These are phyloP conservation scores for Tauraco erythrolophus DNA, from an alignment of 2,113 vertebrate species.

Conservation along the genomic window DNA sequence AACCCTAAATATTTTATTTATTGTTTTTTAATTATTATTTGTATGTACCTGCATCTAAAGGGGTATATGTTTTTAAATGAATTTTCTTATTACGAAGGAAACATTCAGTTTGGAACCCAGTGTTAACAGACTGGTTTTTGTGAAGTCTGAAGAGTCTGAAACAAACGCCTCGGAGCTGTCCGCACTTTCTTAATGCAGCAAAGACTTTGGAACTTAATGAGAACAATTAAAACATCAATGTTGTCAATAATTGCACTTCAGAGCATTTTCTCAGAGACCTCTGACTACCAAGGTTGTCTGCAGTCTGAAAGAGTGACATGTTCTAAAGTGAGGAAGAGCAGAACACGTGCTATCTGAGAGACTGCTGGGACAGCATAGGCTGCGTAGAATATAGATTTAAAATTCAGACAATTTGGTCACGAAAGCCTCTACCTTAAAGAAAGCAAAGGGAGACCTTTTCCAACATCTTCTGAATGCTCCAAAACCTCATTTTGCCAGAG, in stretches of 20 bases:
- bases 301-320: background rate
- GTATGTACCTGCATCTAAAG: background rate
- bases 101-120: background rate
- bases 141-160: background rate
- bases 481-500: background rate
- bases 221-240: constrained; percentile 49
- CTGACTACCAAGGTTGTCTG: background rate
- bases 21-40: background rate
- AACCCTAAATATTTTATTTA: background rate
- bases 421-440: background rate
- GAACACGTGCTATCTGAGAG: background rate
- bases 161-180: background rate
- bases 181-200: background rate
- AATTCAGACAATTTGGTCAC: background rate
- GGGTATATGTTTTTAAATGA: background rate
- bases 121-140: background rate
- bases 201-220: constrained; percentile 31
- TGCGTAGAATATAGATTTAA: background rate
- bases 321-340: background rate
- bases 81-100: background rate
- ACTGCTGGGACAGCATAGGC: background rate
- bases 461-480: background rate
- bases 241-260: constrained; percentile 1
- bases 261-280: background rate
- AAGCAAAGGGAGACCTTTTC: background rate